phyloP scores from a whole-genome alignment of 1,140 invertebrate species.

The Drosophila parabipectinata region DNA sequence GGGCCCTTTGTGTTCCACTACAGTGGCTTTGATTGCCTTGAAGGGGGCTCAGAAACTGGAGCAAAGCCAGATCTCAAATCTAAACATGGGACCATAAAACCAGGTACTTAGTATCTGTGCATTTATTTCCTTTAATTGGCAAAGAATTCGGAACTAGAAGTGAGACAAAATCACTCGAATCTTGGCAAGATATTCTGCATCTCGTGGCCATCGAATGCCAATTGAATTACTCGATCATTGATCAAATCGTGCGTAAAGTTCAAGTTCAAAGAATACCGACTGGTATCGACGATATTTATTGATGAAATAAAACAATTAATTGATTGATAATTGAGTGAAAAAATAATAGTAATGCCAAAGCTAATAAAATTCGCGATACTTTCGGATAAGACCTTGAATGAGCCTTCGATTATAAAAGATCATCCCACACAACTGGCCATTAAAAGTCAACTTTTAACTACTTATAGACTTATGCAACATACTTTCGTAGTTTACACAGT shows the following conservation, averaged over 20 bases:
- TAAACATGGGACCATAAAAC: background rate
- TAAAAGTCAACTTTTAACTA: background rate
- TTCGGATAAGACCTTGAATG: no score
- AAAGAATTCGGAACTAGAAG: constrained; percentile 7
- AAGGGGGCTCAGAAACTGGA: background rate
- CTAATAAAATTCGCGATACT: no score
- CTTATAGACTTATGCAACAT: constrained; percentile 25
- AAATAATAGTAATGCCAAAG: no score
- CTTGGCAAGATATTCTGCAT: constrained; percentile 30
- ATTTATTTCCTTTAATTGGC: no score
- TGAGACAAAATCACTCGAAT: constrained; percentile 12
- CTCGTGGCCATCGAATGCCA: constrained; percentile 19
- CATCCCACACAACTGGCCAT: no score
- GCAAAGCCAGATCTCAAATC: no score
- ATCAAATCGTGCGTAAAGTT: constrained; percentile 30
- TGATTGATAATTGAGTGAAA: no score
- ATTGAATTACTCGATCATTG: constrained; percentile 31
- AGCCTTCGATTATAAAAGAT: no score
- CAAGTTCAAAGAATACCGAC: constrained; percentile 14
- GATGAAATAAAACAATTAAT: no score
- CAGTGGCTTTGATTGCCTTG: background rate
- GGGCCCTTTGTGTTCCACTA: constrained; percentile 23
- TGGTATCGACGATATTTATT: no score
- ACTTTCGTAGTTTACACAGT: constrained; percentile 26
- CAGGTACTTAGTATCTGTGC: background rate